A percentile compares a stretch with the other conserved stretches of the same genome.
Conservation (phyloP, 2,113 vertebrate genomes). For the Cacatua alba region DNA sequence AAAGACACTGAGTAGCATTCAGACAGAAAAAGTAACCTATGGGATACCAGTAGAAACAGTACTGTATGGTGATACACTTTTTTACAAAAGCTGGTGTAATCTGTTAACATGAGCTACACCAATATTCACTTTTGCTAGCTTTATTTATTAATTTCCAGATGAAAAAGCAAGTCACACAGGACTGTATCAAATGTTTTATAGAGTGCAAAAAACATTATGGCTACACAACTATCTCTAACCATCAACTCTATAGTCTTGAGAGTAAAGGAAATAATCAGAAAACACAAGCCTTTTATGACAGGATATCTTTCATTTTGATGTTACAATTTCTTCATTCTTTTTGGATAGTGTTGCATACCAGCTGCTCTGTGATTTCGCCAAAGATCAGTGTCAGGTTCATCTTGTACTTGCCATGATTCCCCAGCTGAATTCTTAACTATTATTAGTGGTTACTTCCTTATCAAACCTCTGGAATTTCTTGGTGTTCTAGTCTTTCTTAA, state of each 20-base stretch:
- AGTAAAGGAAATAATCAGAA: background rate
- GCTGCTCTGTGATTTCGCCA: background rate
- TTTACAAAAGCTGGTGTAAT: background rate
- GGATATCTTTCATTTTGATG: background rate
- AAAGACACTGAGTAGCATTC: background rate
- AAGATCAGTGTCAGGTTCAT: background rate
- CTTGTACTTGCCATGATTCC: background rate
- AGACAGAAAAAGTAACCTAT: background rate
- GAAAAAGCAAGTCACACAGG: background rate
- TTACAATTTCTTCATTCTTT: background rate
- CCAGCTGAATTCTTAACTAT: background rate
- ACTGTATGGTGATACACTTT: background rate
- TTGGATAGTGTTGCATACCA: background rate
- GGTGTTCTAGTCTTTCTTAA: background rate
- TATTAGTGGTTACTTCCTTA: background rate
- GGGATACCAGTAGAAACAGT: background rate
- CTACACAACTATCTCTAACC: background rate
- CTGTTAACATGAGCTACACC: background rate
- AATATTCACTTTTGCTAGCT: background rate
- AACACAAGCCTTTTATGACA: background rate
- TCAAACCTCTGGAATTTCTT: background rate
- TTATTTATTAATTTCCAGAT: background rate
- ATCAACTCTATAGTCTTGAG: background rate
- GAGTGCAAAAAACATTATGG: background rate
- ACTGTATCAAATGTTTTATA: background rate